Evolutionary conservation across 2,888 invertebrate species (phyloP), one percentile per base, ranked within the genome.

Genomic region (Aphidius colemani): DNA sequence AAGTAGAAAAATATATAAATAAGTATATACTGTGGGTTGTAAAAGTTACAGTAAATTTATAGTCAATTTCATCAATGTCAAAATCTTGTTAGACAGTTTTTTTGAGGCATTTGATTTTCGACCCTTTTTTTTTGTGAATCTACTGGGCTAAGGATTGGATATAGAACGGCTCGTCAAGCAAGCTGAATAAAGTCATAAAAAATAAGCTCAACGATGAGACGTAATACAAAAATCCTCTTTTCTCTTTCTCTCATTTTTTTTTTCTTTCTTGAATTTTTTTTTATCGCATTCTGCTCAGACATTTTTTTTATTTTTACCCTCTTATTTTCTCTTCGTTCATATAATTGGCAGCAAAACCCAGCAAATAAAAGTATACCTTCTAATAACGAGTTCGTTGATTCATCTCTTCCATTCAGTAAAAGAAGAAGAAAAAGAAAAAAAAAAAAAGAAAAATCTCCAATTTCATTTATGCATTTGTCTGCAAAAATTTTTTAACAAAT

Each of bases 141-240:
- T 30, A 30, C 30, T 30, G 30, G 30, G 30, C 30, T 30, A 30
- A 30, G 5, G 30, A 30, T 30, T 30, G 30, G 30, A 30, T 30
- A 30, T 30, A 30, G 53, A 13, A 53, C 40, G 53, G 53, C 43
- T 53, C 53, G 53, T 53, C 69, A 70, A 71, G 74, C 77, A 77
- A 77, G 76, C 77, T 76, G 76, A 73, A 77, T 79, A 78, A 79
- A 78, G 75, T 78, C 78, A 76, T 79, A 79, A 79, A 79, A 75
- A 69, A 70, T 75, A 43, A 53, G 73, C 73, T 78, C 78, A 78
- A 79, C 77, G 77, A 75, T 76, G 66, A 73, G 75, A 74, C 75
- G 78, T 78, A 78, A 77, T 74, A 70, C 68, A 70, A 66, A 61
- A 65, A 57, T 69, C 64, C 66, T 50, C 59, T 64, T 69, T 65